phyloP scores from a whole-genome alignment of 2,888 invertebrate genomes.

The Carabus problematicus region DNA sequence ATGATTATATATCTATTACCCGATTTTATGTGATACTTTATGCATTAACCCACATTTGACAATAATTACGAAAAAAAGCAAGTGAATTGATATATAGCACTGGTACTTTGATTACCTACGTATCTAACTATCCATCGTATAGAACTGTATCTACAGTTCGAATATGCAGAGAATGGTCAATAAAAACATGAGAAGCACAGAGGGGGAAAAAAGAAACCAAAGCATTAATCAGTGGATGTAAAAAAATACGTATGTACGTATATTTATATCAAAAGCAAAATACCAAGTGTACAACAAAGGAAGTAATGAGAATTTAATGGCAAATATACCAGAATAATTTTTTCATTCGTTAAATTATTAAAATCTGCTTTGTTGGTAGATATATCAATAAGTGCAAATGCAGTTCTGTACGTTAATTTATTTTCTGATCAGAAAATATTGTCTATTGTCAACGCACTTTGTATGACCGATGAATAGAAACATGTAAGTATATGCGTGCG shows the following conservation, averaged over 20 bases:
- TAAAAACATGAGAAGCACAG: no score
- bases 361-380: slow-evolving; percentile 34
- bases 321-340: slow-evolving; percentile 21
- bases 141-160: no score
- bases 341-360: slow-evolving; percentile 41
- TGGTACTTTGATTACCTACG: no score
- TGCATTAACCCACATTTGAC: no score
- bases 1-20: no score
- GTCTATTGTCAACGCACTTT: neutral
- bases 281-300: slow-evolving; percentile 37
- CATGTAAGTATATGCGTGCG: neutral
- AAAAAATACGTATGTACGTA: slow-evolving; percentile 18
- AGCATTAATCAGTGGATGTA: slow-evolving; percentile 27
- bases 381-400: slow-evolving; percentile 39
- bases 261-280: slow-evolving; percentile 36
- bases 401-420: slow-evolving; percentile 3
- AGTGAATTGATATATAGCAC: neutral
- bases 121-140: no score
- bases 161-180: no score
- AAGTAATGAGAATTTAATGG: slow-evolving; percentile 42
- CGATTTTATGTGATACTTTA: no score
- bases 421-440: neutral
- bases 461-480: neutral
- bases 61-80: slow-evolving; percentile 1
- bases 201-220: slow-evolving; percentile 20